Percentiles rank a stretch among this genome's conserved stretches.
These are phyloP conservation scores for Penaeus japonicus DNA, from an alignment of 1,140 invertebrate genomes.

Conservation along the genomic window DNA sequence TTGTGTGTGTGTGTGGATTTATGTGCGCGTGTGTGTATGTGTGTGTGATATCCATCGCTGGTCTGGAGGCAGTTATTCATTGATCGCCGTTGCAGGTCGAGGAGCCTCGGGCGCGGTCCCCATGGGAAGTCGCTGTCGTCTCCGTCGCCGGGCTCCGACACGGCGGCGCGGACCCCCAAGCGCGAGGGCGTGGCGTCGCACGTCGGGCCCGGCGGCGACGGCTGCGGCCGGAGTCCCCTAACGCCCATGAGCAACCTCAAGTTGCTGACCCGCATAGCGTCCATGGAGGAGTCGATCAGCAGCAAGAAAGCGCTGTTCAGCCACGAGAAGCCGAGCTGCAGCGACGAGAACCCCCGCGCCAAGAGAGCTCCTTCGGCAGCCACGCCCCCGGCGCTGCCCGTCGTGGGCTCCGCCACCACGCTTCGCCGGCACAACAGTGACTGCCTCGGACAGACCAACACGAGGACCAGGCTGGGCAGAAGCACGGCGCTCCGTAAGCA, in stretches of 20 bases:
- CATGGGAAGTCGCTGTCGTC: neutral
- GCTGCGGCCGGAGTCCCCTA: slow-evolving; percentile 27
- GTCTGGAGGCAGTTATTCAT: too few species aligned
- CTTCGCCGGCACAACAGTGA: slow-evolving; percentile 25
- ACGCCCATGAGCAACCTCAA: slow-evolving; percentile 49
- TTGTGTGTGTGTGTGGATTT: too few species aligned
- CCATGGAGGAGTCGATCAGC: slow-evolving; percentile 48
- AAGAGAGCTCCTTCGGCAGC: neutral
- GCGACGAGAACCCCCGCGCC: neutral
- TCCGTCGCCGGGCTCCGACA: neutral
- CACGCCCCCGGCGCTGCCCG: neutral
- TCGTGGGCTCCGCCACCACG: neutral
- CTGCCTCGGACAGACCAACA: neutral
- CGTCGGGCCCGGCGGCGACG: neutral
- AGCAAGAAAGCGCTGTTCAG: slow-evolving; percentile 46
- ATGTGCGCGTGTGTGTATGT: too few species aligned
- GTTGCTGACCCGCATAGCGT: slow-evolving; percentile 46
- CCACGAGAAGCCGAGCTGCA: neutral
- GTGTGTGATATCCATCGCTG: too few species aligned
- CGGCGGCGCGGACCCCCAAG: neutral
- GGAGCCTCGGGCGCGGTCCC: neutral
- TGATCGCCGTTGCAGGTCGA: neutral
- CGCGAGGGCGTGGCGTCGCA: neutral
- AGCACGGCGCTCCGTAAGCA: neutral
- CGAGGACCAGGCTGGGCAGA: neutral